Conservation (phyloP, 2,888 invertebrate species). For the Diaphora mendica region DNA sequence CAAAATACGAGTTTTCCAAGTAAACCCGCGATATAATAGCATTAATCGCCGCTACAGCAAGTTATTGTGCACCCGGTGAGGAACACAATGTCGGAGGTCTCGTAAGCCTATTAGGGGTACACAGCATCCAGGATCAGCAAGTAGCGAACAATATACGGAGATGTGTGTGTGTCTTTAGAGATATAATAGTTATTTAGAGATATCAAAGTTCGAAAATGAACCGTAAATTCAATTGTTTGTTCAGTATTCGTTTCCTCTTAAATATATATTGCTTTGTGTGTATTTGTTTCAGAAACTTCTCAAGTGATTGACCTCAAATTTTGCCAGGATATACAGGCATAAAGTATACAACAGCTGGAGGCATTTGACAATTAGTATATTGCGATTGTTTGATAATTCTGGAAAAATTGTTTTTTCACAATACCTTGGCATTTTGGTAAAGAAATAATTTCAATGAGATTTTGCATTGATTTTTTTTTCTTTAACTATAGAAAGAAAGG, state of each 20-base stretch:
- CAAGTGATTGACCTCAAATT: no score
- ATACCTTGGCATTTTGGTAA: no score
- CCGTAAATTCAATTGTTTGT: background rate
- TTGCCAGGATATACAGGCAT: no score
- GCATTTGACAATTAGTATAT: no score
- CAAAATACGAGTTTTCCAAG: conserved; percentile 49
- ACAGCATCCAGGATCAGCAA: conserved; percentile 1
- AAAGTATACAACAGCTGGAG: no score
- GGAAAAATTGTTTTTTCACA: no score
- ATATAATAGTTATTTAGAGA: background rate
- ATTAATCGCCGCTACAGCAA: conserved; percentile 26
- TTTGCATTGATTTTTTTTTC: no score
- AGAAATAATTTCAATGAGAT: no score
- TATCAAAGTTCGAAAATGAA: background rate
- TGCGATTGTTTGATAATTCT: no score
- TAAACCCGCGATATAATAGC: conserved; percentile 35
- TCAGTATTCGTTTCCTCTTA: background rate
- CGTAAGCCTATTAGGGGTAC: conserved; percentile 24
- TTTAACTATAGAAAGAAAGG: no score
- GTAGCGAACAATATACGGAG: background rate
- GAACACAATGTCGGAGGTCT: conserved; percentile 14
- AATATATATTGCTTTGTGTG: no score
- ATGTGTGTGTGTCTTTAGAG: background rate
- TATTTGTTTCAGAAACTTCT: no score
- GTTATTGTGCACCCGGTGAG: background rate